Base-by-base conservation (phyloP, 2,113 vertebrate genomes). In the Centropristis striata region DNA sequence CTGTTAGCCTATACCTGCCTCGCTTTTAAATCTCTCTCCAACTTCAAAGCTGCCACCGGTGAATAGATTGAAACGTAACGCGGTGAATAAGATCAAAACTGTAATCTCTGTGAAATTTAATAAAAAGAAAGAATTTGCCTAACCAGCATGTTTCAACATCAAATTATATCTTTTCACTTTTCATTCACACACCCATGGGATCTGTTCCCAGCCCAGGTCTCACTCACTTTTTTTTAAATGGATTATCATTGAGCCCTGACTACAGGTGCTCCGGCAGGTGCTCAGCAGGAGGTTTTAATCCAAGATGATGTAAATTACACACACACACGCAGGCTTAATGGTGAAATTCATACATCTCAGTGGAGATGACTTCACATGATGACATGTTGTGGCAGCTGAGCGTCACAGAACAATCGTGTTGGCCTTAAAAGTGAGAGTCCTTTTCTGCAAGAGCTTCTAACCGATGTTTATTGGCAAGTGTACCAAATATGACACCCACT, bases 81-180 rank as follows among this genome's bases (percentile, higher is more conserved):
- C 65, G 15, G 80, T 36, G 78, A 85, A 85, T 72, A 15, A 83
- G 80, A 90, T 89, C 88, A 80, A 55, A 78, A 53, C 66, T 64
- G 67, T 83, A 89, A 91, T 91, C 83, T 86, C 74, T 90, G 86
- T 80, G 88, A 91, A 89, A 90, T 84, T 89, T 77, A 90, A 88
- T 91, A 80, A 80, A 78, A 54, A 78, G 84, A 73, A 61, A 81
- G 78, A 89, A 83, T 85, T 84, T 86, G 72, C 83, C 84, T 49
- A 76, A 78, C 80, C 66, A 84, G 88, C 80, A 71, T 83, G 81
- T 91, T 88, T 83, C 25, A 78, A 70, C 81, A 80, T 82, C 65
- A 86, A 58, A 83, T 83, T 71, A 46, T 78, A 69, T 74, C 51
- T 57, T 37, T 71, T 23, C 7, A 36, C 71, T 88, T 81, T 80